Conservation (phyloP, 2,888 invertebrate genomes). For the Eulithis testata region DNA sequence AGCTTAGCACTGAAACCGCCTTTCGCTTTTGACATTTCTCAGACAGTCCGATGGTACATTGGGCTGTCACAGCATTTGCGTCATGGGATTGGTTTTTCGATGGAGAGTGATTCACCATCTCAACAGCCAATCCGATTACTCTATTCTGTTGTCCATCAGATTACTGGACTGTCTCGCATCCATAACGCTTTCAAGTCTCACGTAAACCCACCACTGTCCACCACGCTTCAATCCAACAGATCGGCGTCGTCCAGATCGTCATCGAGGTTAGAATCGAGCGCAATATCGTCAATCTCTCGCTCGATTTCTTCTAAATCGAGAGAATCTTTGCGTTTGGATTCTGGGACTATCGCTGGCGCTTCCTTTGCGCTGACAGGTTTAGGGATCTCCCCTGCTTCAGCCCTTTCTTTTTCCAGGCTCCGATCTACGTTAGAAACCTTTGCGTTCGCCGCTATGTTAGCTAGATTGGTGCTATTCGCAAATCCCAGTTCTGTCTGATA, state of each 20-base stretch:
- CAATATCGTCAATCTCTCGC: conserved; percentile 31
- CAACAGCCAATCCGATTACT: no score
- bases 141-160: no score
- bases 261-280: conserved; percentile 28
- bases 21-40: no score
- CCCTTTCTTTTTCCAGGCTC: conserved; percentile 23
- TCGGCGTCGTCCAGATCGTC: conserved; percentile 33
- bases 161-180: no score
- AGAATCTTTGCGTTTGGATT: conserved; percentile 28
- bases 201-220: conserved; percentile 15
- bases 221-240: conserved; percentile 31
- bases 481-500: conserved; percentile 27
- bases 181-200: background rate
- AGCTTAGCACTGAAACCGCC: no score
- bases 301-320: conserved; percentile 31
- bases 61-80: no score
- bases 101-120: no score
- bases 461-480: conserved; percentile 31
- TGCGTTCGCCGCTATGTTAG: conserved; percentile 30
- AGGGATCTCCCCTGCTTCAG: conserved; percentile 8
- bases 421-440: conserved; percentile 30
- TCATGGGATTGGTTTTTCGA: no score
- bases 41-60: no score
- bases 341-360: conserved; percentile 7
- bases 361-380: conserved; percentile 1